Percentiles rank a stretch among this genome's conserved stretches.
Evolutionary conservation across 2,888 invertebrate genomes (phyloP).

Genomic region (Cheilosia vulpina): DNA sequence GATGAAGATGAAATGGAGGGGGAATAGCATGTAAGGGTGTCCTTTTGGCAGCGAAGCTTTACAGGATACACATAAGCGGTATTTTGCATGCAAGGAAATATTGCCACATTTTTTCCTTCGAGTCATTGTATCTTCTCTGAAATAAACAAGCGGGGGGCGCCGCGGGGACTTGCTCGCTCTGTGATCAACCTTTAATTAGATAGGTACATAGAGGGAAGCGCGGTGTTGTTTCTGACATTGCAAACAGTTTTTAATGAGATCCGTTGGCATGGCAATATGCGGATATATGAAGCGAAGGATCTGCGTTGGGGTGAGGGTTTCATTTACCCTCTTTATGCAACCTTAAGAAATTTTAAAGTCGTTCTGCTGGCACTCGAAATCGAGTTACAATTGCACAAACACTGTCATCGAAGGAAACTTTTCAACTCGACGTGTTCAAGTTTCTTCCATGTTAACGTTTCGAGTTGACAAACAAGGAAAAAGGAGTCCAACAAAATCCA

Average conservation of each 20-base stretch:
- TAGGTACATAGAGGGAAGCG: constrained; percentile 13
- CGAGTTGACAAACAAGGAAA: not conserved
- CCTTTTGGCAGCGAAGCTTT: not conserved
- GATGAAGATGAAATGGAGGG: not conserved
- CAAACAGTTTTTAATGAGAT: constrained; percentile 57
- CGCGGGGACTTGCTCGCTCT: not conserved
- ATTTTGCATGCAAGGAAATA: not conserved
- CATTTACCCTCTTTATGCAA: not conserved
- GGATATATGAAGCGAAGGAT: not conserved
- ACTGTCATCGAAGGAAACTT: not conserved
- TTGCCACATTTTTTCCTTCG: too few species aligned
- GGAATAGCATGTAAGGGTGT: not conserved
- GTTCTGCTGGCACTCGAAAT: not conserved
- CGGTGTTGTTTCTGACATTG: constrained; percentile 15
- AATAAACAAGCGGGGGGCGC: not conserved
- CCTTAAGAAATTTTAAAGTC: not conserved
- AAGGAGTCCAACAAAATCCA: constrained; percentile 10
- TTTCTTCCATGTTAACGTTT: not conserved
- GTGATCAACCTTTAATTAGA: constrained; percentile 32
- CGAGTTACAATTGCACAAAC: not conserved
- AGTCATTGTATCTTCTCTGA: not conserved
- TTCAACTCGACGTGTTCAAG: not conserved
- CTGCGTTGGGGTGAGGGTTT: not conserved
- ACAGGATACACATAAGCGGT: not conserved
- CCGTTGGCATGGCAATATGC: constrained; percentile 17